Evolutionary conservation across 2,888 invertebrate species (phyloP).

Genomic region (Salpingus planirostris): DNA sequence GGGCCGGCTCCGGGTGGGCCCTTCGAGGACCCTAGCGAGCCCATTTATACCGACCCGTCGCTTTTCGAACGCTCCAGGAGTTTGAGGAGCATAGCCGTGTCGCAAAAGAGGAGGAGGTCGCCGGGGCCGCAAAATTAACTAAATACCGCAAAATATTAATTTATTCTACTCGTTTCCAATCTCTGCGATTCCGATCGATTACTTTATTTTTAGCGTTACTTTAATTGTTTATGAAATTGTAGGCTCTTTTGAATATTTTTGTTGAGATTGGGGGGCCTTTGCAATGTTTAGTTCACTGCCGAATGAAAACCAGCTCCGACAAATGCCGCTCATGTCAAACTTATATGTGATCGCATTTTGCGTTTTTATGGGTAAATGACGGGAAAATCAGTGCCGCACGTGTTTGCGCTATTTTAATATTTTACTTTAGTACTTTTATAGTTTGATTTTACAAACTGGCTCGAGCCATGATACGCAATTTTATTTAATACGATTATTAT

Average conservation of each 20-base stretch:
- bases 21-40: slow-evolving; percentile 86
- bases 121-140: slow-evolving; percentile 15
- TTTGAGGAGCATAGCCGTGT: slow-evolving; percentile 53
- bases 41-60: slow-evolving; percentile 88
- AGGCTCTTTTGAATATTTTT: not conserved
- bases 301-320: slow-evolving; percentile 17
- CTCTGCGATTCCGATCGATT: no score
- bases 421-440: no score
- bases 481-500: no score
- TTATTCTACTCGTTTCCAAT: no score
- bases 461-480: no score
- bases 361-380: no score
- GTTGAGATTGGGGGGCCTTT: not conserved
- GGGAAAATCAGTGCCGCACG: no score
- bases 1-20: slow-evolving; percentile 34
- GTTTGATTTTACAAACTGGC: no score
- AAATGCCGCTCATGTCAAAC: slow-evolving; percentile 21
- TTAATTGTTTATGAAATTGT: not conserved
- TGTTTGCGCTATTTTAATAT: no score
- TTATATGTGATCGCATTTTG: slow-evolving; percentile 20
- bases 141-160: no score
- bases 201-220: not conserved
- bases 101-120: slow-evolving; percentile 35
- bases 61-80: slow-evolving; percentile 79
- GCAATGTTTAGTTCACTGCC: slow-evolving; percentile 13